Conservation (phyloP, 2,888 invertebrate species). For the Xestia xanthographa region DNA sequence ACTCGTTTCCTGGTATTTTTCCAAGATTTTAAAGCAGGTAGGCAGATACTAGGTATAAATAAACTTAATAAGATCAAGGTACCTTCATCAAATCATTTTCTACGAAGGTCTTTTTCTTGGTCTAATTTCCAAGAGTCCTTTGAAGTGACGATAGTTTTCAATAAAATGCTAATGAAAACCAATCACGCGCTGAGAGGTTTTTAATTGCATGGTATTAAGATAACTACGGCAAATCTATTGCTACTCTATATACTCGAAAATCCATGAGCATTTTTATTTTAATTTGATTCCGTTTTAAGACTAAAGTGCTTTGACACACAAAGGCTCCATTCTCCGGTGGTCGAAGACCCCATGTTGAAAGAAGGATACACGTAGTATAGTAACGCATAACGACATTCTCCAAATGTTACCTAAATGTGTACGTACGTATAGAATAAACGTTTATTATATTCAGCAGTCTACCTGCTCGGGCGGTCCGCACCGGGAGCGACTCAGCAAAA, state of each 20-base stretch:
- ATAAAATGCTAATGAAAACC: conserved; percentile 66
- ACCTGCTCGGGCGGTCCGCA: conserved; percentile 84
- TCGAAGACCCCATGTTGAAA: conserved; percentile 29
- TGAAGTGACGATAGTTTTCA: conserved; percentile 56
- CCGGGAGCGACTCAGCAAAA: conserved; percentile 85
- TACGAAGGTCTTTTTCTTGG: conserved; percentile 31
- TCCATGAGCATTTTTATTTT: conserved; percentile 40
- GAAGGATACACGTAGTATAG: conserved; percentile 36
- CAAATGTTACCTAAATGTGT: conserved; percentile 66
- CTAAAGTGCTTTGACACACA: conserved; percentile 32
- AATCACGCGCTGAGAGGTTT: conserved; percentile 52
- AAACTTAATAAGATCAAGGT: conserved; percentile 9
- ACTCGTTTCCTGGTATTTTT: conserved; percentile 60
- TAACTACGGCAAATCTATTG: conserved; percentile 47
- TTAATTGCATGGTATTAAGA: conserved; percentile 58
- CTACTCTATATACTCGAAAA: conserved; percentile 44
- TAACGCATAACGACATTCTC: conserved; percentile 62
- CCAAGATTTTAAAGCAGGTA: conserved; percentile 34
- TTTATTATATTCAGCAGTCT: conserved; percentile 84
- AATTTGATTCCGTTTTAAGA: conserved; percentile 29
- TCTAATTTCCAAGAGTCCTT: conserved; percentile 47
- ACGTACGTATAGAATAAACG: conserved; percentile 73
- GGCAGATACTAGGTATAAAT: neutral
- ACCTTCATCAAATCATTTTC: conserved; percentile 33
- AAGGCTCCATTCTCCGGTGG: conserved; percentile 20